Conservation (phyloP, 2,888 invertebrate species). For the Cosmopolites sordidus region DNA sequence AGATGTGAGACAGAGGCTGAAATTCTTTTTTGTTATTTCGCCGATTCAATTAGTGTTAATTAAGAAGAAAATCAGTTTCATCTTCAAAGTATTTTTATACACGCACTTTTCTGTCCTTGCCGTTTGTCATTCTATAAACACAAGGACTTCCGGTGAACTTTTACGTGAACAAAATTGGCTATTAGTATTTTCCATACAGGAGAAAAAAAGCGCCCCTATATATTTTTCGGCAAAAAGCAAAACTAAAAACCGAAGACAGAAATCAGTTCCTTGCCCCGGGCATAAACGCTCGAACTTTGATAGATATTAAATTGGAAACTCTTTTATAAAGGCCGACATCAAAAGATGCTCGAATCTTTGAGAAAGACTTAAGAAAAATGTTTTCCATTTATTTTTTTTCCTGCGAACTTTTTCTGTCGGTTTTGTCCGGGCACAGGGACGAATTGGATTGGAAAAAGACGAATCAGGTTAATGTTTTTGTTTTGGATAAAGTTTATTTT, state of each 20-base stretch:
- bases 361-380: conserved; percentile 17
- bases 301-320: conserved; percentile 40
- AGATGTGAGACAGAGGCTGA: too few species aligned
- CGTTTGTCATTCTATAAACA: background rate
- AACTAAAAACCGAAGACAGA: conserved; percentile 4
- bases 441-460: conserved; percentile 12
- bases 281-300: conserved; percentile 33
- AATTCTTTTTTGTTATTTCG: too few species aligned
- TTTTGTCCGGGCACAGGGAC: conserved; percentile 5
- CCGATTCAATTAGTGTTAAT: too few species aligned
- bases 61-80: too few species aligned
- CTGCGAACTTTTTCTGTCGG: background rate
- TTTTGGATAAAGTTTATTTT: conserved; percentile 1
- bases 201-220: background rate
- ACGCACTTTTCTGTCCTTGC: too few species aligned
- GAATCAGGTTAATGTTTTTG: conserved; percentile 12
- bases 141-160: background rate
- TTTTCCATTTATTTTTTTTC: conserved; percentile 24
- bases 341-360: conserved; percentile 27
- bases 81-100: too few species aligned
- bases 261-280: conserved; percentile 7
- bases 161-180: conserved; percentile 1
- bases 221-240: conserved; percentile 2
- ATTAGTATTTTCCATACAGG: conserved; percentile 1
- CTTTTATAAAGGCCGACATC: conserved; percentile 27